Conservation (phyloP, 2,888 invertebrate genomes). For the Amphipoea oculea region DNA sequence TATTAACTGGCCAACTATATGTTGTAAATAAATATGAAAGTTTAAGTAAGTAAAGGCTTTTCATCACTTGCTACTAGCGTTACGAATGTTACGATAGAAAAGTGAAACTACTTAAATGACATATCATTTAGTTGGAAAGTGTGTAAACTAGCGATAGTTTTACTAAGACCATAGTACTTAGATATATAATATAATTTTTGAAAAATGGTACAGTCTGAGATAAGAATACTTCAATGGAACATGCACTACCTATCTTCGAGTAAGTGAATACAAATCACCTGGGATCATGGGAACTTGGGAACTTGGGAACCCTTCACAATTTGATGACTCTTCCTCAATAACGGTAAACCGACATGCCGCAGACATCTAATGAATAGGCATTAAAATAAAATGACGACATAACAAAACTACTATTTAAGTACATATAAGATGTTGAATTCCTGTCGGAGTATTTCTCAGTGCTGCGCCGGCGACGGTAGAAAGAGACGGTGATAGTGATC, state of each 20-base stretch:
- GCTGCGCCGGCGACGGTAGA: constrained; percentile 59
- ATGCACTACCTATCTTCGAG: background rate
- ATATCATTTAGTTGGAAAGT: constrained; percentile 34
- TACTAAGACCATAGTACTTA: background rate
- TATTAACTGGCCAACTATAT: constrained; percentile 28
- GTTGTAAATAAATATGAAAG: constrained; percentile 41
- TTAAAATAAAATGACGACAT: constrained; percentile 35
- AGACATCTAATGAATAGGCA: constrained; percentile 45
- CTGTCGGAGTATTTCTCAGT: constrained; percentile 62
- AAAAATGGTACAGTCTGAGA: background rate
- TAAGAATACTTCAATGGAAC: background rate
- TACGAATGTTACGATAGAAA: constrained; percentile 28
- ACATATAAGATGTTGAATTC: constrained; percentile 58
- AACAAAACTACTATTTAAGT: constrained; percentile 38
- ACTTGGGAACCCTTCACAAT: background rate
- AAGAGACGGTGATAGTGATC: constrained; percentile 72
- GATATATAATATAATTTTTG: background rate
- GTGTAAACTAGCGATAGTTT: constrained; percentile 12
- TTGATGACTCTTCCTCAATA: constrained; percentile 24
- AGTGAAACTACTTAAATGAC: constrained; percentile 35
- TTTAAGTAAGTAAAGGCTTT: constrained; percentile 14
- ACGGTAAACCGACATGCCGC: constrained; percentile 21
- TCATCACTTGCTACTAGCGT: background rate
- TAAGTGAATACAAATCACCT: constrained; percentile 1
- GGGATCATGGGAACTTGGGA: constrained; percentile 9